phyloP scores from a whole-genome alignment of 2,888 invertebrate genomes.

The Cetonia aurata region DNA sequence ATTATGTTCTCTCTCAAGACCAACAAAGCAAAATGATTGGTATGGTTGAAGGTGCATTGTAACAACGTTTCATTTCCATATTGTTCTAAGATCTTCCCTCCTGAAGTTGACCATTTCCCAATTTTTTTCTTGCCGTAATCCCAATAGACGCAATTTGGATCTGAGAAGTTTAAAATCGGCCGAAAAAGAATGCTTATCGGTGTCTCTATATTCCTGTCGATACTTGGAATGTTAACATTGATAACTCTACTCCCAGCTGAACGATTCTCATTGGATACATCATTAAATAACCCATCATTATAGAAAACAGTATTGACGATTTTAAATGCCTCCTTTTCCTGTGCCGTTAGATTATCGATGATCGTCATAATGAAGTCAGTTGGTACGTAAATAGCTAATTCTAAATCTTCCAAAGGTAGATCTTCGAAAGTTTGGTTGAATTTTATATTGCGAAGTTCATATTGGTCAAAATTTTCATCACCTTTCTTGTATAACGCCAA shows the following conservation, averaged over 20 bases:
- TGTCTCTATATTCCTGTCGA: not conserved
- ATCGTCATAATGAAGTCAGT: slow-evolving; percentile 13
- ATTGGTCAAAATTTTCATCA: not conserved
- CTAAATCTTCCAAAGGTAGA: slow-evolving; percentile 24
- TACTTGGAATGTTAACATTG: slow-evolving; percentile 20
- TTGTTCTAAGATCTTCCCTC: slow-evolving; percentile 5
- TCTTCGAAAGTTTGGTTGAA: slow-evolving; percentile 19
- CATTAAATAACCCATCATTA: slow-evolving; percentile 31
- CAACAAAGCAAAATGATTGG: slow-evolving; percentile 27
- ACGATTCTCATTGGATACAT: slow-evolving; percentile 6
- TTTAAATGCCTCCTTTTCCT: slow-evolving; percentile 14
- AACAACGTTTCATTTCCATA: slow-evolving; percentile 20
- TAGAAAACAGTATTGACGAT: slow-evolving; percentile 33
- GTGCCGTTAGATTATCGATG: slow-evolving; percentile 1
- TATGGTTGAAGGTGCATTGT: slow-evolving; percentile 19
- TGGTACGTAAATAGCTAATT: slow-evolving; percentile 27
- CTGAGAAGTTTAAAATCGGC: slow-evolving; percentile 9
- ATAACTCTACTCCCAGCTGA: slow-evolving; percentile 30
- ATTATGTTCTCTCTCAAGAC: slow-evolving; percentile 29
- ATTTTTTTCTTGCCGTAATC: slow-evolving; percentile 20
- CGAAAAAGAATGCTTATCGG: slow-evolving; percentile 24
- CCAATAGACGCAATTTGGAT: slow-evolving; percentile 36
- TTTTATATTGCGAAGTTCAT: slow-evolving; percentile 9
- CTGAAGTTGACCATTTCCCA: slow-evolving; percentile 40
- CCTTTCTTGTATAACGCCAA: slow-evolving; percentile 17